Base-by-base conservation (phyloP, 1,140 invertebrate species). In the Eufriesea mexicana region DNA sequence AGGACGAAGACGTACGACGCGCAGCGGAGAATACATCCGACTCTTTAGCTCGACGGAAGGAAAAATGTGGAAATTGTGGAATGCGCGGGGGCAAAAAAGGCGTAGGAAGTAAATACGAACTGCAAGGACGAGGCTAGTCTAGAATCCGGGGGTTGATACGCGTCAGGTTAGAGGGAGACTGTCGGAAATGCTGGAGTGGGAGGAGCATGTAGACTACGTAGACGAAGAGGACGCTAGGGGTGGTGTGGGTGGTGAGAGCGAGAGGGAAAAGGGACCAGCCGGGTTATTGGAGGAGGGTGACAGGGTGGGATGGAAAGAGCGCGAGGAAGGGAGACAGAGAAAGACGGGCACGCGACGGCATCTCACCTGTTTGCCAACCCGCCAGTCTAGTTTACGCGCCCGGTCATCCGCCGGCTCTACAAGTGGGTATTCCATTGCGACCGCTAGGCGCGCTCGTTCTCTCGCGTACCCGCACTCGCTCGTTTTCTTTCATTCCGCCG, bases 331-430 rank as follows among this genome's bases (percentile, higher is more conserved):
- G 28, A 72, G 72, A 75, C 68, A 42, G 75, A 70, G 83, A 81
- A 70, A 89, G 79, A 79, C 59, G 85, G 81, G 83, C 89, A 89
- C 89, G 87, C 90, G 89, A 91, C 87, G 88, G 84, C 88, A 83
- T 90, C 89, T 91, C 89, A 90, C 89, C 90, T 91, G 90, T 91
- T 90, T 91, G 86, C 87, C 88, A 84, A 86, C 75, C 83, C 87
- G 90, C 87, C 90, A 91, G 90, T 91, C 88, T 91, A 85, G 89
- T 91, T 90, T 87, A 91, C 89, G 90, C 90, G 87, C 85, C 85
- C 90, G 86, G 88, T 90, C 89, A 91, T 89, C 86, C 85, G 85
- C 84, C 80, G 83, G 84, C 85, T 84, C 89, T 90, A 91, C 90
- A 91, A 91, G 90, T 89, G 90, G 90, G 62, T 88, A 85, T 90